Conservation (phyloP, 2,797 vertebrate species). For the Danio choprae region DNA sequence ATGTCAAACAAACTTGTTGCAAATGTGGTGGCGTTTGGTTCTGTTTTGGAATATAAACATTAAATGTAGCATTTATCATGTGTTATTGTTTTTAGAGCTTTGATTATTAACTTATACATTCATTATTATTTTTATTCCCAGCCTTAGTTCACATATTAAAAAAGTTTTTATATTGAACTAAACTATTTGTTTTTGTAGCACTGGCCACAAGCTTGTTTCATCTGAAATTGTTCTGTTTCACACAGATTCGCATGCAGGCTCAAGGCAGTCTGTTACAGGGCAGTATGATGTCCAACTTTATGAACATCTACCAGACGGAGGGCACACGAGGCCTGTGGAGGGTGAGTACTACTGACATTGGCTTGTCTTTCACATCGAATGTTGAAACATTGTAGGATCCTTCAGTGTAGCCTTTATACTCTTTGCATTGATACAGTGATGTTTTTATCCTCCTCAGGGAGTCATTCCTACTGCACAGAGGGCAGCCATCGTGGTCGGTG, state of each 20-base stretch:
- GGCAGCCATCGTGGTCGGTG: conserved; percentile 94
- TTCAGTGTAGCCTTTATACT: neutral
- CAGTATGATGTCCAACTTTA: conserved; percentile 97
- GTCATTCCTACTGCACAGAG: conserved; percentile 95
- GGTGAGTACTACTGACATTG: conserved; percentile 75
- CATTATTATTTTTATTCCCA: too few species aligned
- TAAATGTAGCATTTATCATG: too few species aligned
- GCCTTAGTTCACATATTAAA: too few species aligned
- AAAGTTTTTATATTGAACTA: too few species aligned
- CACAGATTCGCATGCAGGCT: conserved; percentile 95
- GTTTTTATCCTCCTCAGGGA: conserved; percentile 76
- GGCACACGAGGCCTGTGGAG: conserved; percentile 94
- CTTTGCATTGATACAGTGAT: neutral
- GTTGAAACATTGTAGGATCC: neutral
- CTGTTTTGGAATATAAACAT: too few species aligned
- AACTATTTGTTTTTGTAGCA: too few species aligned
- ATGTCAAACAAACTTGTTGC: too few species aligned
- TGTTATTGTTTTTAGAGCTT: too few species aligned
- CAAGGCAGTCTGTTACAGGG: conserved; percentile 93
- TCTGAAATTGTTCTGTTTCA: neutral
- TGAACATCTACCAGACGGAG: conserved; percentile 96
- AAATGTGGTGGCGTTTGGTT: too few species aligned
- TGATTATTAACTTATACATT: too few species aligned
- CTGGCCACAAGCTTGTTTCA: neutral
- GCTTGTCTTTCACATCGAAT: neutral